A percentile compares a stretch with the other conserved stretches of the same genome.
Evolutionary conservation across 2,888 invertebrate species (phyloP).

Genomic region (Ethmia dodecea): DNA sequence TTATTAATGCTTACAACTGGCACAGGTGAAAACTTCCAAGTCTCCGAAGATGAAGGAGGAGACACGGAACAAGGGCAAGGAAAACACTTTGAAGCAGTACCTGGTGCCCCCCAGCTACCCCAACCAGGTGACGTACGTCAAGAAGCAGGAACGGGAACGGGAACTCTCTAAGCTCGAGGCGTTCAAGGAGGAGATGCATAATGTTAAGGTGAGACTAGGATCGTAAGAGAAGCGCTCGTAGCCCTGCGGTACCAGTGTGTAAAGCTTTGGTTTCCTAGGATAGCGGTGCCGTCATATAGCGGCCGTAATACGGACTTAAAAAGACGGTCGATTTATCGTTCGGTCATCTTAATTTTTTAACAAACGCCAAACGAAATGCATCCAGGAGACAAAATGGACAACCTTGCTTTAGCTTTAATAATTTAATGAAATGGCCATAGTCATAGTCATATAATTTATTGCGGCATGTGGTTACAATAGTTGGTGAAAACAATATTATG

Average conservation of each 20-base stretch:
- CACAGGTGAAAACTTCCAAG: conserved; percentile 27
- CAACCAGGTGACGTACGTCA: conserved; percentile 60
- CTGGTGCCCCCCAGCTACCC: conserved; percentile 57
- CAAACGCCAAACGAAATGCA: background rate
- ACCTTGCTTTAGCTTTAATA: too few species aligned
- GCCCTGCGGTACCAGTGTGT: conserved; percentile 78
- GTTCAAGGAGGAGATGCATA: conserved; percentile 57
- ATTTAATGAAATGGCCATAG: too few species aligned
- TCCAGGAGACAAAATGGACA: too few species aligned
- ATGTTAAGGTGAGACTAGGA: conserved; percentile 51
- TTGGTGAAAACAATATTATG: too few species aligned
- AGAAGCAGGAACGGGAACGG: conserved; percentile 56
- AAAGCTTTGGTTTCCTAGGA: too few species aligned
- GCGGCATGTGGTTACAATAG: too few species aligned
- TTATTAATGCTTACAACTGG: too few species aligned
- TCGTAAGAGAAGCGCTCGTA: conserved; percentile 55
- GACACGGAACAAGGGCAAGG: conserved; percentile 16
- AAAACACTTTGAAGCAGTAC: conserved; percentile 44
- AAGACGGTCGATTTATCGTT: background rate
- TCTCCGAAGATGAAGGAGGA: conserved; percentile 26
- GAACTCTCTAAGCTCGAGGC: conserved; percentile 64
- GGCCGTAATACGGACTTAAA: too few species aligned
- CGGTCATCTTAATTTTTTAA: too few species aligned
- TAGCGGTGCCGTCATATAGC: too few species aligned
- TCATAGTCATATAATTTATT: too few species aligned